Percentiles rank a stretch among this genome's conserved stretches.
Conservation (phyloP, 2,797 vertebrate species). For the Smutsia temminckii region DNA sequence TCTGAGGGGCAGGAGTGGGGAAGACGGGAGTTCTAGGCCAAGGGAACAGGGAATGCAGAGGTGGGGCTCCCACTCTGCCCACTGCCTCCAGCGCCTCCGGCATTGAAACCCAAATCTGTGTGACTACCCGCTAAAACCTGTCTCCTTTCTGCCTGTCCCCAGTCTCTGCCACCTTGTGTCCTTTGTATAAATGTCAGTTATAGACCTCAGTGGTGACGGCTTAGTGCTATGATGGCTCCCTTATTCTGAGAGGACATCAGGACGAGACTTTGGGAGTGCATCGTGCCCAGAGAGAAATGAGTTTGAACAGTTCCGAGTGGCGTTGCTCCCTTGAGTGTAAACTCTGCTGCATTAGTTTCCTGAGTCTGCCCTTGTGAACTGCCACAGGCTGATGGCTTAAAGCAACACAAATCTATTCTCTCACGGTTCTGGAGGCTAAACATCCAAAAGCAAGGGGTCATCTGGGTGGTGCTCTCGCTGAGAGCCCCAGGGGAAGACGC, state of each 20-base stretch:
- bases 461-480: fast-evolving
- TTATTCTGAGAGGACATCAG: not conserved
- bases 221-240: fast-evolving
- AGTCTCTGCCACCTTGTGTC: too few relatives aligned
- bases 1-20: too few relatives aligned
- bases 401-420: not conserved
- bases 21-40: too few relatives aligned
- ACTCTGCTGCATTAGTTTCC: fast-evolving
- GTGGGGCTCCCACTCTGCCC: fast-evolving
- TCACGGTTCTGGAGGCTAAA: not conserved
- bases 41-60: fast-evolving
- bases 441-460: not conserved
- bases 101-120: fast-evolving
- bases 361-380: not conserved
- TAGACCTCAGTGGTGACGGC: fast-evolving
- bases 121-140: not conserved
- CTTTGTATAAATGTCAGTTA: too few relatives aligned
- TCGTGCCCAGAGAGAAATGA: not conserved
- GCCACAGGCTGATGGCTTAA: not conserved
- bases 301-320: too few relatives aligned
- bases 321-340: not conserved
- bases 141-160: not conserved
- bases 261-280: fast-evolving
- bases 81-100: not conserved
- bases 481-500: not conserved